phyloP scores from a whole-genome alignment of 2,113 vertebrate genomes.

The Girardinichthys multiradiatus region DNA sequence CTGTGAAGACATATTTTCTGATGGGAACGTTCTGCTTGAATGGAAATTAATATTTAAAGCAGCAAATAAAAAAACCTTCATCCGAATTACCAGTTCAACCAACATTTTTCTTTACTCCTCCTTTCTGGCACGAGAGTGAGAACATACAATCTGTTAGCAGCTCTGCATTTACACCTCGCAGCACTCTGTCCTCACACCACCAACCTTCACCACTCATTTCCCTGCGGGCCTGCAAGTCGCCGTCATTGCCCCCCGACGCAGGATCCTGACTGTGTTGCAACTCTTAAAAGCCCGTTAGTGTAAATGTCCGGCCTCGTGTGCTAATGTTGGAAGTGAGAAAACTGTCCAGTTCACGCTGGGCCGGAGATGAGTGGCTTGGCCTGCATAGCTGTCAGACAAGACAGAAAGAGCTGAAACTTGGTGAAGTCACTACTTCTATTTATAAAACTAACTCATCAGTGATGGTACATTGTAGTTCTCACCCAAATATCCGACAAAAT shows the following conservation, averaged over 20 bases:
- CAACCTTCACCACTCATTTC: conserved; percentile 41
- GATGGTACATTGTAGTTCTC: not conserved
- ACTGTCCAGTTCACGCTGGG: not conserved
- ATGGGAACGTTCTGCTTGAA: not conserved
- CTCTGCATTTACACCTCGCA: conserved; percentile 67
- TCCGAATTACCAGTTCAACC: conserved; percentile 31
- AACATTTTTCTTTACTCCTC: conserved; percentile 38
- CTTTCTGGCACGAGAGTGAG: conserved; percentile 67
- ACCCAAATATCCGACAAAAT: not conserved
- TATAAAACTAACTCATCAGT: not conserved
- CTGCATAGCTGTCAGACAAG: not conserved
- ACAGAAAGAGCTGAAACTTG: conserved; percentile 1
- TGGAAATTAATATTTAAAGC: not conserved
- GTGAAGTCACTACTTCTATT: not conserved
- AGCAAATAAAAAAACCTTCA: not conserved
- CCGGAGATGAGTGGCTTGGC: not conserved
- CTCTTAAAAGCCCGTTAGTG: conserved; percentile 71
- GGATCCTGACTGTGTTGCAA: conserved; percentile 36
- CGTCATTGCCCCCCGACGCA: conserved; percentile 64
- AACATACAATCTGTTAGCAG: conserved; percentile 68
- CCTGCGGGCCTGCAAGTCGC: conserved; percentile 54
- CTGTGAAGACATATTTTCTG: not conserved
- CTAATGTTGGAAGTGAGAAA: conserved; percentile 28
- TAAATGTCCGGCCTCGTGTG: conserved; percentile 43
- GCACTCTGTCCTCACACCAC: conserved; percentile 28